Percentiles rank a stretch among this genome's conserved stretches.
Evolutionary conservation across 1,140 invertebrate genomes (phyloP).

Genomic region (Hycleus cichorii): DNA sequence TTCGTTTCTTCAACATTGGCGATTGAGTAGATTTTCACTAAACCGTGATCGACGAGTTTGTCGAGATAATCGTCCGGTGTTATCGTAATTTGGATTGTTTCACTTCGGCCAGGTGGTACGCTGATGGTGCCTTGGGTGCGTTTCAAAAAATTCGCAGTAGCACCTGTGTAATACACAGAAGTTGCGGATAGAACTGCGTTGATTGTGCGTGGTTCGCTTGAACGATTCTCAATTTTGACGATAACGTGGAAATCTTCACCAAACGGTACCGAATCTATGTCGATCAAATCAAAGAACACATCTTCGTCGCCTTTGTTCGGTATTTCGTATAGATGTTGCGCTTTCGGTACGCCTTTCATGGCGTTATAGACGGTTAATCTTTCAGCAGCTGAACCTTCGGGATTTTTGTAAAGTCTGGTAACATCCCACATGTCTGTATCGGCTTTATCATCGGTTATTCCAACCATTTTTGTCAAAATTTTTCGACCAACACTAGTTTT

Average conservation of each 20-base stretch:
- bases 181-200: slow-evolving; percentile 53
- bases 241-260: slow-evolving; percentile 60
- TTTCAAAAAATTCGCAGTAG: slow-evolving; percentile 56
- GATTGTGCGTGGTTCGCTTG: slow-evolving; percentile 54
- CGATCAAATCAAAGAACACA: slow-evolving; percentile 55
- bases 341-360: slow-evolving; percentile 49
- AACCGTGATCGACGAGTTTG: slow-evolving; percentile 60
- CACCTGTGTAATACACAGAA: slow-evolving; percentile 64
- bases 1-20: slow-evolving; percentile 60
- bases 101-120: slow-evolving; percentile 48
- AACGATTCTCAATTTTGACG: slow-evolving; percentile 59
- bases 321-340: slow-evolving; percentile 53
- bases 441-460: slow-evolving; percentile 52
- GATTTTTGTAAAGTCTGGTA: slow-evolving; percentile 61
- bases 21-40: slow-evolving; percentile 61
- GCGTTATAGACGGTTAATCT: slow-evolving; percentile 57
- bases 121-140: slow-evolving; percentile 53
- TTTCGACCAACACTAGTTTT: slow-evolving; percentile 55
- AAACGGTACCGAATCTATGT: slow-evolving; percentile 57
- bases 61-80: slow-evolving; percentile 55
- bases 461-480: slow-evolving; percentile 65
- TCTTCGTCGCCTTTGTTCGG: slow-evolving; percentile 51
- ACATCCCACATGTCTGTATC: slow-evolving; percentile 61
- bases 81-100: slow-evolving; percentile 47
- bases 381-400: slow-evolving; percentile 57